Evolutionary conservation across 2,797 vertebrate genomes (phyloP), one percentile per base, ranked within the genome.

Genomic region (Alcedo atthis): DNA sequence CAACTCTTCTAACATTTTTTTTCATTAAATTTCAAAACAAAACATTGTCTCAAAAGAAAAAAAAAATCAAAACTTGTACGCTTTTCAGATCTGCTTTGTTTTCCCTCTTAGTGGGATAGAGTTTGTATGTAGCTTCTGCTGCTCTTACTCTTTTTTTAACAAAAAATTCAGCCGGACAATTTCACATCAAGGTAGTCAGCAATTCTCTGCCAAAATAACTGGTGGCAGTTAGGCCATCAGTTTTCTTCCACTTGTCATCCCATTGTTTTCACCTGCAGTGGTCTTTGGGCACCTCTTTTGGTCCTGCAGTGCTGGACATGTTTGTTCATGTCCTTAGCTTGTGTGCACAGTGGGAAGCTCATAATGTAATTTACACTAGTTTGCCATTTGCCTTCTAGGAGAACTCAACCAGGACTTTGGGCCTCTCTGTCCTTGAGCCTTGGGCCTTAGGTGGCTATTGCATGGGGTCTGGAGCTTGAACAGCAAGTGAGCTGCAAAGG

Each of bases 11-110:
- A 82, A 71, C 26, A 14, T 30, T 46, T 79, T 53, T 75, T 46
- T 69, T 28, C 12, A 67, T 92, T 85, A 49, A 10, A 55, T 85
- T 89, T 77, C n/a, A 9, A 58, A 89, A 92, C 10, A 85, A 88
- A 91, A 49, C 14, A 8, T 58, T 1, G 1, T 80, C 19, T 93
- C 24, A 26, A 68, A 86, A 54, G 15, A 48, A 20, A 63, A 55
- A 75, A 76, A 43, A 76, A 73, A 67, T 6, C 5, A 24, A 80
- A 66, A 51, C 25, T 30, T 58, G 17, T 22, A 9, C 3, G 22
- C 9, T 79, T 93, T 88, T 85, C 64, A 80, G 45, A 64, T 77
- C 3, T 73, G 6, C 14, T 15, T 76, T 32, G 53, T 53, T 51
- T 26, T 25, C 5, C 46, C 7, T 7, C 0, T n/a, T 91, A 51